Base-by-base conservation (phyloP, 2,113 vertebrate species). In the Aspiorhynchus laticeps region DNA sequence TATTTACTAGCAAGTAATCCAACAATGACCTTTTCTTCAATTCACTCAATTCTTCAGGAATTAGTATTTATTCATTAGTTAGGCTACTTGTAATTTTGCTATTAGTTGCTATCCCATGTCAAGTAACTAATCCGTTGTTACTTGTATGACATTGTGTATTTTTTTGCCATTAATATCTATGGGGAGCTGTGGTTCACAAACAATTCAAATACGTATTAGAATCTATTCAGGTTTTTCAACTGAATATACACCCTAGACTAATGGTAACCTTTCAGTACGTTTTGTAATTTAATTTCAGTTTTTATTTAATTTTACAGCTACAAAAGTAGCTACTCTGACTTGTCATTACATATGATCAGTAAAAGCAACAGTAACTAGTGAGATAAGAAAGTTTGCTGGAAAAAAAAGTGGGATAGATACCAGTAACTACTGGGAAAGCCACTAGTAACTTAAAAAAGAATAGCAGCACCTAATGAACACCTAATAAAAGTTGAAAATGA, bases 281-380 rank as follows among this genome's bases (percentile, higher is more conserved):
- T 46, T 81, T 24, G 41, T 0, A 5, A 17, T 71, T 17, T 19
- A 5, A 21, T 38, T 19, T 21, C 0, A 3, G 3, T 33, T 17
- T 31, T 36, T 0, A 2, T 21, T 36, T 21, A 21, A 11, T 71
- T 36, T 36, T 10, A 36, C 4, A 17, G 67, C 67, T 33, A 69
- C 65, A 61, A 36, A 7, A 63, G 75, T 36, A 31, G 28, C 59
- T 38, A 56, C 82, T 91, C 88, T 88, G 19, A 38, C 82, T 46
- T 86, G 86, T 88, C 89, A 84, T 65, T 53, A 51, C 48, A 85
- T 69, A 61, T 87, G 87, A 86, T 91, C 90, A 88, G 17, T 36
- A 36, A 71, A 36, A 17, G 14, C 28, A 31, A 17, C 28, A 33
- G 33, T 24, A 38, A 38, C 19, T 41, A 41, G 36, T 41, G 9